Evolutionary conservation across 2,113 vertebrate genomes (phyloP).

Genomic region (Pterocles gutturalis): DNA sequence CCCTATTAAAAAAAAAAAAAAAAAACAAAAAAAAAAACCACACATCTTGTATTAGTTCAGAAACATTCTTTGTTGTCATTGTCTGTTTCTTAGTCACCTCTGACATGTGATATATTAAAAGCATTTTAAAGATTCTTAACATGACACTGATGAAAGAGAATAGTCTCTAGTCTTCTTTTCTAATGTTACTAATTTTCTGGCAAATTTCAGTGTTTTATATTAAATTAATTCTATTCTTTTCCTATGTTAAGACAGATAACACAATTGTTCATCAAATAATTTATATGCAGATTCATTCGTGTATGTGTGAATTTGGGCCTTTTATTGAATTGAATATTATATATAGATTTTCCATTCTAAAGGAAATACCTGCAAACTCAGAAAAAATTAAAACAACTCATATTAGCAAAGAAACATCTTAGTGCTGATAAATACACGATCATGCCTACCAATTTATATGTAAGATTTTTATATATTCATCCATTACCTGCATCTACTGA

Average conservation of each 20-base stretch:
- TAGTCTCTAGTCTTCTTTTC: background rate
- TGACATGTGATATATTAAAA: background rate
- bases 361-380: background rate
- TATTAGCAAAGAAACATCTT: background rate
- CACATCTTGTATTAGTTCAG: background rate
- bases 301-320: background rate
- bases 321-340: background rate
- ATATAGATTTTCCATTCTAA: background rate
- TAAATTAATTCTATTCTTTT: background rate
- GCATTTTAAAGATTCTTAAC: background rate
- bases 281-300: background rate
- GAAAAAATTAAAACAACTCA: background rate
- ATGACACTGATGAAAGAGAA: background rate
- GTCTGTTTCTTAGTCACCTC: background rate
- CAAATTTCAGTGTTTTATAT: background rate
- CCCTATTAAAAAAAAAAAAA: conserved; percentile 30
- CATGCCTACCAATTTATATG: background rate
- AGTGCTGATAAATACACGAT: background rate
- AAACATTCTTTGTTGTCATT: background rate
- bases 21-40: background rate
- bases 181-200: background rate
- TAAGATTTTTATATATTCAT: background rate
- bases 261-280: background rate
- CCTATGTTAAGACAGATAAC: background rate
- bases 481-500: conserved; percentile 86